A percentile compares a stretch with the other conserved stretches of the same genome.
Conservation (phyloP, 2,113 vertebrate genomes). For the Pterophyllum scalare region DNA sequence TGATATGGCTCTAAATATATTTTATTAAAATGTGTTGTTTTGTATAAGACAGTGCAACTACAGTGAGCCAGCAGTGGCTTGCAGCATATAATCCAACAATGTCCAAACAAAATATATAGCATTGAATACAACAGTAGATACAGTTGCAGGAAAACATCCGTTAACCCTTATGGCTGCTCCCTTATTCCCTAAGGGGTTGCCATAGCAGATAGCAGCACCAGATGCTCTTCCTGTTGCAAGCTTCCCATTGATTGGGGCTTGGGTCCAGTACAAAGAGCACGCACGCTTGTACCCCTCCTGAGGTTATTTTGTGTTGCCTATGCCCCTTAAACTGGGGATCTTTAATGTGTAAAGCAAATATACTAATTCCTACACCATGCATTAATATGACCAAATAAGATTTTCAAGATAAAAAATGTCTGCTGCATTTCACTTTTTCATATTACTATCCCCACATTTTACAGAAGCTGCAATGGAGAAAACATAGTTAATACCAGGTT, state of each 20-base stretch:
- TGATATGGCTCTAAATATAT: not conserved
- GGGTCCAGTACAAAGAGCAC: too few relatives aligned
- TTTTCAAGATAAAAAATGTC: not conserved
- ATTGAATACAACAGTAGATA: accelerated
- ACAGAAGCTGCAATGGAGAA: not conserved
- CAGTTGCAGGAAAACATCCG: not conserved
- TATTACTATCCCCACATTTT: not conserved
- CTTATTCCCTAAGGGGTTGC: not conserved
- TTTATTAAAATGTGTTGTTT: not conserved
- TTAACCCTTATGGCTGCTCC: not conserved
- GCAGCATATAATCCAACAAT: not conserved
- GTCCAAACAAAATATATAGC: not conserved
- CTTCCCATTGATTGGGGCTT: too few relatives aligned
- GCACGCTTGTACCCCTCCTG: too few relatives aligned
- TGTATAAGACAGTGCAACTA: not conserved
- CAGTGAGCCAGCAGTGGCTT: not conserved
- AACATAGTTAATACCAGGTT: not conserved
- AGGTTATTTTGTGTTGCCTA: too few relatives aligned
- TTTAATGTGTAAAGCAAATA: not conserved
- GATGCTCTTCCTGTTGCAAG: too few relatives aligned
- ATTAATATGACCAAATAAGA: too few relatives aligned
- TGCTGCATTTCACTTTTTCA: too few relatives aligned
- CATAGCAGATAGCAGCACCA: not conserved
- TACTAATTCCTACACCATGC: not conserved
- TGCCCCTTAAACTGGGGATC: too few relatives aligned